Conservation (phyloP, 2,113 vertebrate genomes). For the Clupea harengus region DNA sequence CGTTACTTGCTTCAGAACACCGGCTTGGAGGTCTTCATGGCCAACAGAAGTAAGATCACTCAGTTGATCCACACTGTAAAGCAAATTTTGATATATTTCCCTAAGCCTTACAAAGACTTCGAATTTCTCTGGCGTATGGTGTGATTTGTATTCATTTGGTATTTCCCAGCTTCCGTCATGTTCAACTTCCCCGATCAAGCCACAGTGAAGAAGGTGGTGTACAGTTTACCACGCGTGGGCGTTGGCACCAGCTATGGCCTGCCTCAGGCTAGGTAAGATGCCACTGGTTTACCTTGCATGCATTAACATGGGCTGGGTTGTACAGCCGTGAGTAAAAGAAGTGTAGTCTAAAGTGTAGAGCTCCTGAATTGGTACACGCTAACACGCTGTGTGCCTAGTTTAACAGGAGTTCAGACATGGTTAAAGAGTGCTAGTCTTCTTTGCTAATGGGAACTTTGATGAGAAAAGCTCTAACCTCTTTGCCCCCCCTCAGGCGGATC, state of each 20-base stretch:
- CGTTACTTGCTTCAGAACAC: constrained; percentile 96
- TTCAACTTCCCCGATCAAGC: constrained; percentile 99
- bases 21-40: constrained; percentile 97
- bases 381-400: background rate
- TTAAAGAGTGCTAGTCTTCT: background rate
- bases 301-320: background rate
- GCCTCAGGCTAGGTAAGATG: constrained; percentile 90
- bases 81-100: no score
- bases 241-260: constrained; percentile 98
- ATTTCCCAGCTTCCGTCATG: constrained; percentile 91
- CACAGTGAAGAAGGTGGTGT: constrained; percentile 97
- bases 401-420: background rate
- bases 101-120: background rate
- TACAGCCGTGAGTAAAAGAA: background rate
- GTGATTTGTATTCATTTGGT: background rate
- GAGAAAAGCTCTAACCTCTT: background rate
- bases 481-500: constrained; percentile 78
- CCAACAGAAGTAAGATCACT: constrained; percentile 89
- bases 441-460: background rate
- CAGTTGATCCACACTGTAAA: background rate
- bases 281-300: no score
- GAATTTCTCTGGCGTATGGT: background rate
- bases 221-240: constrained; percentile 95
- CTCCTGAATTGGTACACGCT: background rate
- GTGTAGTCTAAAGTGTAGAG: background rate